phyloP scores from a whole-genome alignment of 2,888 invertebrate genomes.

The Dysmachus trigonus region DNA sequence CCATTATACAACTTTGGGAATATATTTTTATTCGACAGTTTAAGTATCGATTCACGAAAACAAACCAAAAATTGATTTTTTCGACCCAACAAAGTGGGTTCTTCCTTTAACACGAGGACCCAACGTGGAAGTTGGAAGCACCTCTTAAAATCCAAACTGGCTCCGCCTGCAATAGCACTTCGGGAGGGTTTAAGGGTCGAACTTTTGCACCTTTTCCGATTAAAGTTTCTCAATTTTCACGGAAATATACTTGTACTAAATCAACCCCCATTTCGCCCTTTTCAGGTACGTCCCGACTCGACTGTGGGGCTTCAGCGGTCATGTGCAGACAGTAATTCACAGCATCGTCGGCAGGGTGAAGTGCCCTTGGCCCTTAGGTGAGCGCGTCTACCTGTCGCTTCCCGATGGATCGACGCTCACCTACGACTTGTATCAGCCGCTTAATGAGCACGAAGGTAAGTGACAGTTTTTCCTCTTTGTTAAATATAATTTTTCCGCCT shows the following conservation, averaged over 20 bases:
- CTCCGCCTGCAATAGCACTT: not conserved
- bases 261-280: not conserved
- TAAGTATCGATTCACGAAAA: no score
- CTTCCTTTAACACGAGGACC: not conserved
- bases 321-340: conserved; percentile 92
- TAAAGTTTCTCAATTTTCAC: not conserved
- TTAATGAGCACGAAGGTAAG: conserved; percentile 77
- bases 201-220: not conserved
- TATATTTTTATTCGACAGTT: no score
- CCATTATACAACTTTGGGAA: no score
- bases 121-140: not conserved
- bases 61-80: no score
- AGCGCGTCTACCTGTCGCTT: conserved; percentile 78
- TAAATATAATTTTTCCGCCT: not conserved
- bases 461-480: conserved; percentile 7
- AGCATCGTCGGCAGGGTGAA: conserved; percentile 86
- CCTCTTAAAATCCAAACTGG: not conserved
- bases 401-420: conserved; percentile 89
- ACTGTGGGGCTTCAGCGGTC: conserved; percentile 95
- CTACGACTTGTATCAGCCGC: conserved; percentile 90
- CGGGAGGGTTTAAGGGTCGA: not conserved
- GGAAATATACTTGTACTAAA: not conserved
- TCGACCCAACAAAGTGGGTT: not conserved
- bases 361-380: conserved; percentile 89
- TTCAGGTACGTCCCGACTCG: conserved; percentile 85